Evolutionary conservation across 1,140 invertebrate species (phyloP).

Genomic region (Eubasilissa regina): DNA sequence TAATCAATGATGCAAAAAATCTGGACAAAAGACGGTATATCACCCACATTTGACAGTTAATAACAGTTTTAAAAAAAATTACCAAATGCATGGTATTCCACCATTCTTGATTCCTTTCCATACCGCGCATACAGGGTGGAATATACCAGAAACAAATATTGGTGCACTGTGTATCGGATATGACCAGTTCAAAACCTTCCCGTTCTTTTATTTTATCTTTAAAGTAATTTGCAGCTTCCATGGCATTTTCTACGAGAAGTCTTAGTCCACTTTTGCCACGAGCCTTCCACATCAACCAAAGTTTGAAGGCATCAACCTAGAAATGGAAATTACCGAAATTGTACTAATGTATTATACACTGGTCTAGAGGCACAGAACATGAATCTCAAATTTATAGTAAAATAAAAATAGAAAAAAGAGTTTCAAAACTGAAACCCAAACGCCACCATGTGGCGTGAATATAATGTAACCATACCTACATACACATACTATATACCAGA

Average conservation of each 20-base stretch:
- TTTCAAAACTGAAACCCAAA: too few species aligned
- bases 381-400: too few species aligned
- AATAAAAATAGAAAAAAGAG: too few species aligned
- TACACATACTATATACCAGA: too few species aligned
- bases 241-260: constrained; percentile 76
- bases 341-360: too few species aligned
- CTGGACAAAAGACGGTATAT: too few species aligned
- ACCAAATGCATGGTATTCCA: constrained; percentile 78
- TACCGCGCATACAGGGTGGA: constrained; percentile 79
- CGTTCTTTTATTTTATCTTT: constrained; percentile 67
- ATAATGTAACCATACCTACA: too few species aligned
- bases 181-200: constrained; percentile 77
- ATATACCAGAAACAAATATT: constrained; percentile 97
- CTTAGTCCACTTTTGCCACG: constrained; percentile 77
- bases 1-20: too few species aligned
- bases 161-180: constrained; percentile 78
- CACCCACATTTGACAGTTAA: too few species aligned
- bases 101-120: constrained; percentile 78
- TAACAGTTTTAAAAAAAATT: constrained; percentile 57
- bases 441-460: too few species aligned
- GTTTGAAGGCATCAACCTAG: constrained; percentile 91
- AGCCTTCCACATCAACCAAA: constrained; percentile 95
- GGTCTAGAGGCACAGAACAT: too few species aligned
- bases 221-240: constrained; percentile 76
- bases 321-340: background rate